phyloP scores from a whole-genome alignment of 2,797 vertebrate species.

The Sarcophilus harrisii region DNA sequence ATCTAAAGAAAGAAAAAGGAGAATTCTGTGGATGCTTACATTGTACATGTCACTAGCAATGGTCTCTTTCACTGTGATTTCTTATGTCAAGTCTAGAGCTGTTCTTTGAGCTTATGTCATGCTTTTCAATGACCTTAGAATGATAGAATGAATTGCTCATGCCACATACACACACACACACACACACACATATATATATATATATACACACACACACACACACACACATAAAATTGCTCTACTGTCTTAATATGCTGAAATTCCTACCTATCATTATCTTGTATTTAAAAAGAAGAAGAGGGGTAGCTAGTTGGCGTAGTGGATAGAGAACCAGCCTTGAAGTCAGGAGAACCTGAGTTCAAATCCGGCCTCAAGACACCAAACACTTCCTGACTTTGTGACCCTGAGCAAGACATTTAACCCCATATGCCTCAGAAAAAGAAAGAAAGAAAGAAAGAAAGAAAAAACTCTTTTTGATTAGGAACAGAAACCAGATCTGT shows the following conservation, averaged over 20 bases:
- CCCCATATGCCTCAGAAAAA: no score
- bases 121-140: neutral
- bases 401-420: no score
- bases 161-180: no score
- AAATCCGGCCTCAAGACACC: no score
- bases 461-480: neutral
- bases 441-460: neutral
- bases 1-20: constrained; percentile 87
- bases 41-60: neutral
- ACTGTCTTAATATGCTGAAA: neutral
- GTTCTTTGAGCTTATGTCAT: neutral
- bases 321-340: no score
- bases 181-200: no score
- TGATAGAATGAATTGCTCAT: neutral
- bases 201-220: no score
- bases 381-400: no score
- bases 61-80: neutral
- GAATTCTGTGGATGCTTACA: neutral
- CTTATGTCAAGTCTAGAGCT: neutral
- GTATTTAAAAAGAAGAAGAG: neutral
- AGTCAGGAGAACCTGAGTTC: no score
- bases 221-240: no score
- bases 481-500: neutral
- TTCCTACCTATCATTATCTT: neutral
- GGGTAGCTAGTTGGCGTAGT: no score